These are phyloP conservation scores for Clunio marinus DNA, from an alignment of 2,888 invertebrate genomes.

Conservation along the genomic window DNA sequence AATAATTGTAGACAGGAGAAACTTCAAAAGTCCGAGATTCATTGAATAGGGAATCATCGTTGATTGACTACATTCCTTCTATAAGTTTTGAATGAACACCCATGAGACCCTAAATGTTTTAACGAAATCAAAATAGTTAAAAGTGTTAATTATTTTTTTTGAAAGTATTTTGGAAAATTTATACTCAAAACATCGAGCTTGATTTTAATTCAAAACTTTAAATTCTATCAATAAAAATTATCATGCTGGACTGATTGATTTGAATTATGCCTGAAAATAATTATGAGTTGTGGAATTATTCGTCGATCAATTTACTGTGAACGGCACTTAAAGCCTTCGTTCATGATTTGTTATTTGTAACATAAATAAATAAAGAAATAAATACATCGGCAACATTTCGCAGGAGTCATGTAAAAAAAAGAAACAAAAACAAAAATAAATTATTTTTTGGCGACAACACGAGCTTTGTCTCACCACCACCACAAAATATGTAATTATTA, in stretches of 20 bases:
- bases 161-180: no score
- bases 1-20: no score
- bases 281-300: constrained; percentile 44
- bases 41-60: no score
- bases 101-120: constrained; percentile 38
- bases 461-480: not conserved
- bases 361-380: not conserved
- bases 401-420: no score
- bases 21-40: no score
- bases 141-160: not conserved
- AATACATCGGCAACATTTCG: not conserved
- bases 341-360: constrained; percentile 40
- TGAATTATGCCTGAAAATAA: not conserved
- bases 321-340: constrained; percentile 75
- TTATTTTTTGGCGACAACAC: not conserved
- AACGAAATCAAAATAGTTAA: constrained; percentile 4
- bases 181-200: no score
- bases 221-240: no score
- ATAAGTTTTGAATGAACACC: constrained; percentile 40
- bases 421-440: no score
- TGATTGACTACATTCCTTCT: constrained; percentile 6
- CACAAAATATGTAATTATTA: no score
- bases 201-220: no score
- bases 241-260: not conserved
- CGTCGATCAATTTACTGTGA: constrained; percentile 76